Evolutionary conservation across 23 tunicate genomes (phyloP), one percentile per base, ranked within the genome.

Genomic region (Trididemnum clinides): DNA sequence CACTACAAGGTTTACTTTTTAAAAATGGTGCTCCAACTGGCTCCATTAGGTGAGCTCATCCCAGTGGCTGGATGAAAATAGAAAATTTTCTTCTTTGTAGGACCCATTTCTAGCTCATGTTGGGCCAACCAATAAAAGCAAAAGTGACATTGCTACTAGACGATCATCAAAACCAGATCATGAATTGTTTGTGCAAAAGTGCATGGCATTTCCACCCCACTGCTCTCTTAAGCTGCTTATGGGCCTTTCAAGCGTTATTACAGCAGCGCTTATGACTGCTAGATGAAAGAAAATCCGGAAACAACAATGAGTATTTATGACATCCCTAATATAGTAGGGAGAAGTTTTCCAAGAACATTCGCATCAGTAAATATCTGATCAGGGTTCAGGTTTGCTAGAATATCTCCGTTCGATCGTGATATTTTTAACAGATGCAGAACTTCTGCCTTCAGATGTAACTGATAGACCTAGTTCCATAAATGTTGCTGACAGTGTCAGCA

Each of bases 171-270:
- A 26, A 19, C 3, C 84, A 79, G 6, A 15, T 79, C 3, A 58
- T 76, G 30, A 3, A 70, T 82, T 22, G 80, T 69, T 2, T 28
- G 31, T 32, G 77, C 86, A 12, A 64, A 38, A 21, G 33, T 33
- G 33, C 23, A 70, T 82, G 86, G 86, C 2, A 10, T 28, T 69
- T 70, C 81, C 34, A 19, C 81, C 86, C 4, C 84, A 79, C 35
- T 79, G 84, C 75, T n/a, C 33, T 33, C 77, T 58, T 23, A 79
- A 58, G 28, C 69, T 82, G 25, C 86, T 69, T 32, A 80, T 80
- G 70, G 20, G 26, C n/a, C n/a, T n/a, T 79, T 79, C 28, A 79
- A 79, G 28, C 1, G 27, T 19, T 79, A 58, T 23, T 79, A 79
- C 28, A 5, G 21, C 2, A 20, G 77, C 1, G 39, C 64, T 5